These are phyloP conservation scores for Bagarius yarrelli DNA, from an alignment of 2,113 vertebrate genomes.

Conservation along the genomic window DNA sequence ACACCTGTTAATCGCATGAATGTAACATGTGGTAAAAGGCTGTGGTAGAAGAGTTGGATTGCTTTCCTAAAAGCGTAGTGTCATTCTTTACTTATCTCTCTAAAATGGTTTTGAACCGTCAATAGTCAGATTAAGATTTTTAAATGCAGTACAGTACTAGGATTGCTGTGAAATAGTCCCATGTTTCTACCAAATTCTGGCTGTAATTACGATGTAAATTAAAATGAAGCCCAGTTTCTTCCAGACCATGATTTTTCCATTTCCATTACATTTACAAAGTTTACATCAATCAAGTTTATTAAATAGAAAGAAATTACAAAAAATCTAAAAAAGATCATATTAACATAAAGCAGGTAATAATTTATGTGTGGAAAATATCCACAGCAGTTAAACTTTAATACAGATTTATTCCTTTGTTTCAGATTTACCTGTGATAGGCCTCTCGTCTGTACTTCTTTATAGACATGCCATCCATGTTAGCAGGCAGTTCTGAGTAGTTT, in stretches of 20 bases:
- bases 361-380: not conserved
- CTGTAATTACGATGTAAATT: not conserved
- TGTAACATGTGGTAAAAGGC: too few relatives aligned
- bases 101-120: not conserved
- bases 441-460: slow-evolving; percentile 95
- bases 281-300: not conserved
- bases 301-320: not conserved
- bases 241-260: not conserved
- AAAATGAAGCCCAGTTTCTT: not conserved
- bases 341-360: not conserved
- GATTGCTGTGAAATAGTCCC: not conserved
- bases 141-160: not conserved
- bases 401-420: slow-evolving; percentile 11
- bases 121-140: not conserved
- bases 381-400: not conserved
- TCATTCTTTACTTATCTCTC: not conserved
- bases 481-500: slow-evolving; percentile 88
- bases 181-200: not conserved
- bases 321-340: not conserved
- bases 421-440: slow-evolving; percentile 85
- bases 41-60: too few relatives aligned
- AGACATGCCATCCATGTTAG: slow-evolving; percentile 89
- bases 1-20: too few relatives aligned
- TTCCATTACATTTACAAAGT: not conserved
- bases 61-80: too few relatives aligned